Evolutionary conservation across 2,113 vertebrate genomes (phyloP), one percentile per base, ranked within the genome.

Genomic region (Saccopteryx leptura): DNA sequence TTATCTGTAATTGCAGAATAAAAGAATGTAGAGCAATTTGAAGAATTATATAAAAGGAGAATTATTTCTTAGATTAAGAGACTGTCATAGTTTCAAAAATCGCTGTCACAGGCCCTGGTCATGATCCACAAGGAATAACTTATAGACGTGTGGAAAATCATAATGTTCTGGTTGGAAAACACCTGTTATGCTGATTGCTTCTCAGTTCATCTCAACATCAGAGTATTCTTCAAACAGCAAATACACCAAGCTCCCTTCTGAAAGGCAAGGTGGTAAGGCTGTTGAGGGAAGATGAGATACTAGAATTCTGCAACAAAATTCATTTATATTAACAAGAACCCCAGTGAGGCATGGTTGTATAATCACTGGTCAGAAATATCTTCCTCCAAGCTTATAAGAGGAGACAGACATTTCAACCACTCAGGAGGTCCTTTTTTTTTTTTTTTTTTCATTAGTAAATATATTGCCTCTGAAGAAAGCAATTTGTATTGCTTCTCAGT

Each of bases 81-180:
- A 13, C 11, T 88, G 71, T 88, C 60, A 83, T 39, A 74, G 15
- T 39, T 94, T 61, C 71, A 66, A 65, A 94, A 80, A 71, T 93
- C 66, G 84, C 28, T 85, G 26, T 68, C 78, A 68, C 89, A 72
- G 31, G 54, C 24, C 18, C 63, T 79, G 24, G 65, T 61, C 79
- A 79, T 31, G 74, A 90, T 66, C 31, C 21, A 84, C 85, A 66
- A 92, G 54, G 71, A 96, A 82, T 65, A 83, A 65, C 52, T 65
- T 83, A 56, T 0, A 87, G 58, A 75, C 60, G 23, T 81, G 68
- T 91, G 79, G 61, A 82, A 88, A 89, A 83, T 95, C 50, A 31
- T 31, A 46, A 93, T 93, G 56, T 85, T 88, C 89, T 93, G n/a
- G 58, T 82, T 82, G 78, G 48, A 88, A 93, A 84, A 76, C 66